phyloP scores from a whole-genome alignment of 2,888 invertebrate species.

The Auanema sp. region DNA sequence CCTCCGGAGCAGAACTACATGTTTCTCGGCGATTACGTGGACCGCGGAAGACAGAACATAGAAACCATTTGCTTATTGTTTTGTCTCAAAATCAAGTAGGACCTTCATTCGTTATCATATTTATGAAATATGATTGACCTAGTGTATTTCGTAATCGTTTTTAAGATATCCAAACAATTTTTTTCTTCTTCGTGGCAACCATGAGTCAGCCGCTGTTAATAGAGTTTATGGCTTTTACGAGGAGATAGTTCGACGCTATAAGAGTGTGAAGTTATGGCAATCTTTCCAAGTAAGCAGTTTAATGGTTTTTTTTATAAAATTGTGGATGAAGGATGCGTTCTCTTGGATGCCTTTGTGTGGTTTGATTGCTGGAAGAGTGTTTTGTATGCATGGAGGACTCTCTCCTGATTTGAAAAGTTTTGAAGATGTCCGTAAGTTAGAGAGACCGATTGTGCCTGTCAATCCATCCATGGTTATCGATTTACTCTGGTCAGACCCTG shows the following conservation, averaged over 20 bases:
- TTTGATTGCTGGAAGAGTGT: constrained; percentile 41
- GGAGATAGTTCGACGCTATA: constrained; percentile 49
- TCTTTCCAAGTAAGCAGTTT: constrained; percentile 37
- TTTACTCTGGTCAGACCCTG: constrained; percentile 65
- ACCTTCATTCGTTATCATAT: no score
- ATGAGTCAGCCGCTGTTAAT: constrained; percentile 47
- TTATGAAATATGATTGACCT: no score
- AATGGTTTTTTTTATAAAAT: neutral
- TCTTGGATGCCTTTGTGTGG: constrained; percentile 48
- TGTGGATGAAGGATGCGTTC: constrained; percentile 41
- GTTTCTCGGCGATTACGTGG: constrained; percentile 59
- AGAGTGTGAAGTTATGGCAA: constrained; percentile 44
- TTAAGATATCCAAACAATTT: constrained; percentile 41
- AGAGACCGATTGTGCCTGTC: constrained; percentile 57
- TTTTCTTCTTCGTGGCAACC: constrained; percentile 51
- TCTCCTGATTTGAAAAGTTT: constrained; percentile 45
- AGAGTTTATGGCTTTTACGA: constrained; percentile 55
- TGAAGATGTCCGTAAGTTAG: constrained; percentile 34
- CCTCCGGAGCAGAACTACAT: constrained; percentile 55
- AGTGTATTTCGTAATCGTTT: neutral
- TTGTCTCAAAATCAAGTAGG: constrained; percentile 48
- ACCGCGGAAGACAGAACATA: constrained; percentile 58
- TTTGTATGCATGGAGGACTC: constrained; percentile 56
- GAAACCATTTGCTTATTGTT: constrained; percentile 59
- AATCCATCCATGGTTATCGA: constrained; percentile 65